These are phyloP conservation scores for Mactra quadrangularis DNA, from an alignment of 1,140 invertebrate genomes.

Conservation along the genomic window DNA sequence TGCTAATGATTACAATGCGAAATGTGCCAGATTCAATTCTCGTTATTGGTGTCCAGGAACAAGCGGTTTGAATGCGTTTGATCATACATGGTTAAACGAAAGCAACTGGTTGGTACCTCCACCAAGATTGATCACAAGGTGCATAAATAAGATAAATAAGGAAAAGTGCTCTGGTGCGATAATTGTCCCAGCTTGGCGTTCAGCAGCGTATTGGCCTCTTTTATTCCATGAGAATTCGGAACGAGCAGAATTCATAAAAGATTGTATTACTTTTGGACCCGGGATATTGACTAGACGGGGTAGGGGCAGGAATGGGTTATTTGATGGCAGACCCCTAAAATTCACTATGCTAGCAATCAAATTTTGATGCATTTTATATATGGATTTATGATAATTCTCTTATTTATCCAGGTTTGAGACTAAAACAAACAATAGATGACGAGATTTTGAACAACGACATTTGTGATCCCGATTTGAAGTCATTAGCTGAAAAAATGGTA, in stretches of 20 bases:
- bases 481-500: neutral
- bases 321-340: slow-evolving; percentile 19
- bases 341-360: slow-evolving; percentile 4
- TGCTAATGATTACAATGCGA: neutral
- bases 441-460: neutral
- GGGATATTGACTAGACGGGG: slow-evolving; percentile 12
- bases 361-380: no score
- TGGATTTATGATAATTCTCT: no score
- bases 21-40: neutral
- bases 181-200: neutral
- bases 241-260: neutral
- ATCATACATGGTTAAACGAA: neutral
- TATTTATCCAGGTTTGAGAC: no score
- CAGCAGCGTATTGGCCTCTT: neutral
- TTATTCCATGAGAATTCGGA: neutral
- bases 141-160: neutral
- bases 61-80: slow-evolving; percentile 1
- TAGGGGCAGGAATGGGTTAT: slow-evolving; percentile 2
- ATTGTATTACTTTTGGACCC: neutral
- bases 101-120: slow-evolving; percentile 17
- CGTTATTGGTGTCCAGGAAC: slow-evolving; percentile 24
- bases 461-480: neutral
- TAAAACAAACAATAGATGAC: neutral
- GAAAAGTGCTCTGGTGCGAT: neutral
- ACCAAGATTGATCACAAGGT: neutral